Evolutionary conservation across 2,888 invertebrate species (phyloP), one percentile per base, ranked within the genome.

Genomic region (Torymus texanus): DNA sequence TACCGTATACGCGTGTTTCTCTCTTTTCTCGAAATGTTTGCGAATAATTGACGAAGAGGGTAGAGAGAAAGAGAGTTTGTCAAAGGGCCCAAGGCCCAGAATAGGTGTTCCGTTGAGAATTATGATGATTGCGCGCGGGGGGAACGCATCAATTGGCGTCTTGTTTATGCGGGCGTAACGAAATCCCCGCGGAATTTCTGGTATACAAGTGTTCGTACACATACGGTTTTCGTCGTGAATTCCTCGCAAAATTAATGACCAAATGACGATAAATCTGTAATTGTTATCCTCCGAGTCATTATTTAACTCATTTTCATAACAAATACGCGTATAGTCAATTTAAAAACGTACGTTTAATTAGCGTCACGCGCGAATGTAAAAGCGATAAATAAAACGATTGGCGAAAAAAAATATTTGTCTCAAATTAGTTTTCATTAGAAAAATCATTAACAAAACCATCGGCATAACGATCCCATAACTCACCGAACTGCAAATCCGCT

Each of bases 131-230:
- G 73, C 41, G 50, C 21, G 21, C 62, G 21, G 63, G 50, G 14
- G 50, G 63, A 41, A 59, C 41, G 63, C n/a, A 61, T 61, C 56
- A 51, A 62, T 68, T 70, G 29, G 56, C 24, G 56, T 56, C 74
- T 21, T 24, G 67, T 63, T 62, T 72, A 80, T 80, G 80, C 77
- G 80, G 80, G 76, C 73, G 73, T 74, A 76, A 77, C 63, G 63
- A 73, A 74, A 80, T 68, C 63, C 74, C n/a, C 73, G 68, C 68
- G 67, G 73, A 73, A 71, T 75, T 56, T 62, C 41, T 41, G 41
- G 8, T 50, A 21, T 18, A 56, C 51, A 58, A n/a, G 18, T 4
- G n/a, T n/a, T n/a, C 18, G 10, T 41, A n/a, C n/a, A n/a, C n/a
- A n/a, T n/a, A n/a, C n/a, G n/a, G n/a, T n/a, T n/a, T 56, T 59